Percentiles rank a stretch among this genome's conserved stretches.
Conservation (phyloP, 2,888 invertebrate genomes). For the Galerucella pusilla region DNA sequence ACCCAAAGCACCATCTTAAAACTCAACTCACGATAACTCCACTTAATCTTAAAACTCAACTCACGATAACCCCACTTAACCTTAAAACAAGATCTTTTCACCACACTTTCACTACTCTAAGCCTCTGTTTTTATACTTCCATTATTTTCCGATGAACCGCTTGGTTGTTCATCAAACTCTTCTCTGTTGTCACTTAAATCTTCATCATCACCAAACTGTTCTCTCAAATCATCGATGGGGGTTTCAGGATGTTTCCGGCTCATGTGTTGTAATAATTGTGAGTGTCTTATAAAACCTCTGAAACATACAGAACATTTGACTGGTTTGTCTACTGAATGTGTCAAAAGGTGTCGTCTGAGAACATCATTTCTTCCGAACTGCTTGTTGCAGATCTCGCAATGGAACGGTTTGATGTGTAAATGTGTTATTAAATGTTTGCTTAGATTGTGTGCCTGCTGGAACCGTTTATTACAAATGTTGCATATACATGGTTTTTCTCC, state of each 20-base stretch:
- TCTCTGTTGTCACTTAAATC: slow-evolving; percentile 6
- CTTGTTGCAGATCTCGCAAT: slow-evolving; percentile 62
- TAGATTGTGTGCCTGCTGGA: slow-evolving; percentile 61
- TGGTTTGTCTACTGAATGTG: slow-evolving; percentile 62
- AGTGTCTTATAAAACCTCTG: slow-evolving; percentile 58
- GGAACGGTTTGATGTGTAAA: slow-evolving; percentile 59
- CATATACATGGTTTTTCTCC: slow-evolving; percentile 63
- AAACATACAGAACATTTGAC: slow-evolving; percentile 57
- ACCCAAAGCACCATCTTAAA: slow-evolving; percentile 5
- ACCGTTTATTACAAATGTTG: slow-evolving; percentile 58
- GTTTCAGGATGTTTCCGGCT: slow-evolving; percentile 48
- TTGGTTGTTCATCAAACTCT: neutral
- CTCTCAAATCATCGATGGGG: slow-evolving; percentile 17
- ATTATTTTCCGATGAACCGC: neutral
- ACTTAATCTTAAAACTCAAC: neutral
- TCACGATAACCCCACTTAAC: neutral
- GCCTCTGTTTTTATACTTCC: neutral
- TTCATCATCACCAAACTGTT: slow-evolving; percentile 1
- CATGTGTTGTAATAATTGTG: slow-evolving; percentile 55
- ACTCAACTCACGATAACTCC: neutral
- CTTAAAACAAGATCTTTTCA: neutral
- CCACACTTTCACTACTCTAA: neutral
- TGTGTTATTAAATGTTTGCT: slow-evolving; percentile 63
- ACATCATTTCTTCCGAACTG: slow-evolving; percentile 62
- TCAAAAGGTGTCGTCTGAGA: slow-evolving; percentile 60